Percentiles rank a stretch among this genome's conserved stretches.
Evolutionary conservation across 2,113 vertebrate genomes (phyloP).

Genomic region (Cygnus atratus): DNA sequence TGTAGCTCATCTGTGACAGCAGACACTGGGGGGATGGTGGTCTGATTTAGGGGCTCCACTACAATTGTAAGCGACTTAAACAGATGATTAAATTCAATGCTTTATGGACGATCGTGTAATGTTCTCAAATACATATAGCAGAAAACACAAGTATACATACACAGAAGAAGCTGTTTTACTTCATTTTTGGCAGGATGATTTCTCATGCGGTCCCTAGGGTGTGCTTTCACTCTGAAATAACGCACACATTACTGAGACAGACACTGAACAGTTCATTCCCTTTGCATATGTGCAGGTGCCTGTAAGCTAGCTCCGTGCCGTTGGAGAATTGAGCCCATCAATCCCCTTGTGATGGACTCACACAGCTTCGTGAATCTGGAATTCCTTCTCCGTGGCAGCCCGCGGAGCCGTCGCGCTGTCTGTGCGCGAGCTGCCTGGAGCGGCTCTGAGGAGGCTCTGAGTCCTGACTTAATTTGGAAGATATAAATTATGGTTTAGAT

Average conservation of each 20-base stretch:
- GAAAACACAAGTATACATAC: accelerated
- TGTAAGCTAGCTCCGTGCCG: accelerated
- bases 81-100: no score
- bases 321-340: accelerated
- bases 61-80: accelerated
- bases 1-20: neutral
- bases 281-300: neutral
- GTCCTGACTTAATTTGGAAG: neutral
- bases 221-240: neutral
- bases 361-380: neutral
- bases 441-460: neutral
- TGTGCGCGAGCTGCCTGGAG: neutral
- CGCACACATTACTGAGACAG: accelerated
- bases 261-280: accelerated
- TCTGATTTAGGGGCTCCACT: neutral
- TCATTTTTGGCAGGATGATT: neutral
- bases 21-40: accelerated
- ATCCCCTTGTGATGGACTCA: accelerated
- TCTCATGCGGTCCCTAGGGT: neutral
- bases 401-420: accelerated
- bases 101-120: neutral
- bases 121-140: neutral
- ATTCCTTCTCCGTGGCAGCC: neutral
- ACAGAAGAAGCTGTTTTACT: accelerated
- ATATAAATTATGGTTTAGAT: neutral